Percentiles rank a stretch among this genome's conserved stretches.
phyloP scores from a whole-genome alignment of 2,797 vertebrate genomes.

The Staurois parvus region DNA sequence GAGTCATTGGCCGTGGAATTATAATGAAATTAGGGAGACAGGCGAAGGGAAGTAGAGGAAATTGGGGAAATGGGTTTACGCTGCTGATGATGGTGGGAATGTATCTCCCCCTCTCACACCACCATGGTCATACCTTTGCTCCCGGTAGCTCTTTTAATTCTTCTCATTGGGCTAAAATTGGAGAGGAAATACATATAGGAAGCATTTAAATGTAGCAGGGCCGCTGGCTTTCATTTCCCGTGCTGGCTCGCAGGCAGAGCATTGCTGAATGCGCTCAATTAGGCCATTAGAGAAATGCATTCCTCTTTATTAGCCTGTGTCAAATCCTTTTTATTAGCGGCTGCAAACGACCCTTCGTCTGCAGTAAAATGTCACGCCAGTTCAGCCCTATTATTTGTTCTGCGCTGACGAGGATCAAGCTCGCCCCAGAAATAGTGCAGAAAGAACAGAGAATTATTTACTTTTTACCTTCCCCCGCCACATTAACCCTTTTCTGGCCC shows the following conservation, averaged over 20 bases:
- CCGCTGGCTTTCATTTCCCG: slow-evolving; percentile 60
- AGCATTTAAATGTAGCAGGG: slow-evolving; percentile 31
- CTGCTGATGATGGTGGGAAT: background rate
- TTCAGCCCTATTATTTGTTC: slow-evolving; percentile 78
- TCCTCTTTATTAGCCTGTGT: slow-evolving; percentile 82
- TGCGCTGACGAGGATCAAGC: slow-evolving; percentile 74
- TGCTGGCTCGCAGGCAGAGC: slow-evolving; percentile 67
- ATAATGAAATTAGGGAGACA: slow-evolving; percentile 6
- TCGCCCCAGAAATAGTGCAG: slow-evolving; percentile 71
- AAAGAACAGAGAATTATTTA: slow-evolving; percentile 71
- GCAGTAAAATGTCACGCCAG: slow-evolving; percentile 80
- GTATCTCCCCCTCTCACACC: background rate
- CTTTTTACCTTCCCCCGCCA: slow-evolving; percentile 62
- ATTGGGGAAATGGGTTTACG: background rate
- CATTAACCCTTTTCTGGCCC: background rate
- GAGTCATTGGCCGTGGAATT: background rate
- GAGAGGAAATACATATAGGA: slow-evolving; percentile 57
- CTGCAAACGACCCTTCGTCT: slow-evolving; percentile 78
- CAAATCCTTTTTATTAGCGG: slow-evolving; percentile 82
- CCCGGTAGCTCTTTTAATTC: slow-evolving; percentile 9
- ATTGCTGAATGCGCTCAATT: slow-evolving; percentile 78
- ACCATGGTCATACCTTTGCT: background rate
- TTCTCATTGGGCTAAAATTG: slow-evolving; percentile 12
- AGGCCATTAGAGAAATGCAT: slow-evolving; percentile 82
- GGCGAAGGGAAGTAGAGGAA: background rate